These are phyloP conservation scores for Catagonus wagneri DNA, from an alignment of 2,113 vertebrate species.

Conservation along the genomic window DNA sequence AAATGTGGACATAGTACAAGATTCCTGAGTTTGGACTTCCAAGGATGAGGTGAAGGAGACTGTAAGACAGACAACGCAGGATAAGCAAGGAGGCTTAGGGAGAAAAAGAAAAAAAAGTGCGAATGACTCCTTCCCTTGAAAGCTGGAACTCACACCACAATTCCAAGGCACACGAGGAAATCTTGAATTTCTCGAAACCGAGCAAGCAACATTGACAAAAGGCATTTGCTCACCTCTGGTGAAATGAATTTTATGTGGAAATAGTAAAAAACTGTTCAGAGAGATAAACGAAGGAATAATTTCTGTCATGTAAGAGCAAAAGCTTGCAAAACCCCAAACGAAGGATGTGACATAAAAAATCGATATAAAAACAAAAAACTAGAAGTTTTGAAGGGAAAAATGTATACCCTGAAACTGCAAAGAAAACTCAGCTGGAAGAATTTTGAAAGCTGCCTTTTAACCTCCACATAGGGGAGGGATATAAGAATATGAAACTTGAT, in stretches of 20 bases:
- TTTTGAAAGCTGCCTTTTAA: conserved; percentile 18
- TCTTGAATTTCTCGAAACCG: background rate
- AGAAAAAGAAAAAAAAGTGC: background rate
- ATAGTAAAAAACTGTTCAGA: conserved; percentile 20
- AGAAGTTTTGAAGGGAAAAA: background rate
- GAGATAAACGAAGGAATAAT: background rate
- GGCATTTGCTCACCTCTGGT: background rate
- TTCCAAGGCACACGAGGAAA: conserved; percentile 29
- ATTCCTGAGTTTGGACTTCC: background rate
- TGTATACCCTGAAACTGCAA: background rate
- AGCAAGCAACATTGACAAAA: background rate
- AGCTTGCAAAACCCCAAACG: background rate
- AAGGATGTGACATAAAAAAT: conserved; percentile 25
- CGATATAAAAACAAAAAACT: background rate
- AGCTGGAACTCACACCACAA: background rate
- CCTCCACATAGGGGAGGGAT: background rate
- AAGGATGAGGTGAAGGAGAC: background rate
- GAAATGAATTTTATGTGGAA: conserved; percentile 40
- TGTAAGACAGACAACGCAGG: background rate
- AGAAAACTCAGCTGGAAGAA: background rate
- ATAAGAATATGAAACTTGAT: background rate
- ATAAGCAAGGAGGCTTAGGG: background rate
- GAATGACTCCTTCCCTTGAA: background rate
- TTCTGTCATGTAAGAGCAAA: conserved; percentile 48
- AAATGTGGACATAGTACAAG: background rate